These are phyloP conservation scores for Herpetotheres cachinnans DNA, from an alignment of 2,113 vertebrate genomes.

Conservation along the genomic window DNA sequence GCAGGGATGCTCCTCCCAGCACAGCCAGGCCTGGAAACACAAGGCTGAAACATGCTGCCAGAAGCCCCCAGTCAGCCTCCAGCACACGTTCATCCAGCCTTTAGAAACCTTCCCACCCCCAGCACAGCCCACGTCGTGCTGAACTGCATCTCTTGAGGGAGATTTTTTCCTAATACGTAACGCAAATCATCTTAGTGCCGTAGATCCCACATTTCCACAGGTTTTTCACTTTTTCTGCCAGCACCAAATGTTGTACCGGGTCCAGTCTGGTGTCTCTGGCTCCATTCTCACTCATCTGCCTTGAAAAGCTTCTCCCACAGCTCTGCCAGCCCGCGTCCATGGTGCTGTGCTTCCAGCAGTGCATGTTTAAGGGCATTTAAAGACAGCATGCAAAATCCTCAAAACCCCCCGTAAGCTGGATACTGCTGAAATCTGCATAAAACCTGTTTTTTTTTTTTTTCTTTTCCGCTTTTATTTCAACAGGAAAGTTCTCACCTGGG, in stretches of 20 bases:
- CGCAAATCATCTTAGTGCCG: background rate
- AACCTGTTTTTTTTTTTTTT: too few relatives aligned
- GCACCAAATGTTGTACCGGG: accelerated
- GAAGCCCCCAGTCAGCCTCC: background rate
- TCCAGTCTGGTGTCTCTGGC: background rate
- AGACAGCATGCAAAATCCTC: background rate
- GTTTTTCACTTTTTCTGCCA: background rate
- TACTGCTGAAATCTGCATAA: background rate
- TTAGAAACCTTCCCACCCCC: background rate
- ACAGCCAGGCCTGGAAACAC: background rate
- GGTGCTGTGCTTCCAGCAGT: background rate
- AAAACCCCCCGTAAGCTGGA: background rate
- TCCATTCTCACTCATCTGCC: accelerated
- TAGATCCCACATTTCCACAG: background rate
- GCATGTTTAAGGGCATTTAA: background rate
- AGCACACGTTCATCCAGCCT: background rate
- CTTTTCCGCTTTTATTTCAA: background rate
- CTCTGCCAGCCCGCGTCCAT: background rate
- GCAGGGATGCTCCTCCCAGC: background rate
- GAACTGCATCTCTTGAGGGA: background rate
- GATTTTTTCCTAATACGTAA: background rate
- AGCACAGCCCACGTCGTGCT: background rate
- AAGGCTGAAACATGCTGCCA: accelerated
- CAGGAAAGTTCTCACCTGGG: background rate
- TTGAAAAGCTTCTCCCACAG: background rate